These are phyloP conservation scores for Erebia ligea DNA, from an alignment of 2,888 invertebrate species.

Conservation along the genomic window DNA sequence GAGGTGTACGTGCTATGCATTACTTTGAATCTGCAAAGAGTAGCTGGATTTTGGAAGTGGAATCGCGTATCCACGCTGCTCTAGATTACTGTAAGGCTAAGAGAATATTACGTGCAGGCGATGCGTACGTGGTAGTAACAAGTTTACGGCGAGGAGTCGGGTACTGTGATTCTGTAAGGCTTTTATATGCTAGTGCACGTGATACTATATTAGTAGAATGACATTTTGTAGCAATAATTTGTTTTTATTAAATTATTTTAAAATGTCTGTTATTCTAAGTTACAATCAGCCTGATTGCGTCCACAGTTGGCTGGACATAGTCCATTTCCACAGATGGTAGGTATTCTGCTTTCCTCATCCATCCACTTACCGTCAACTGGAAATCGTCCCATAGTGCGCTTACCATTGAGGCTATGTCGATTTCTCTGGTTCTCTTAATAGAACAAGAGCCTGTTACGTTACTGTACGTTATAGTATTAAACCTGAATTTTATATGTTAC, in stretches of 20 bases:
- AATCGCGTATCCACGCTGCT: conserved; percentile 65
- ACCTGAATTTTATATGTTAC: too few relatives aligned
- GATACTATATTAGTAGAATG: conserved; percentile 52
- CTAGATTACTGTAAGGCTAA: conserved; percentile 77
- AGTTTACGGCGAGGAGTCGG: conserved; percentile 70
- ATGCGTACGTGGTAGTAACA: conserved; percentile 70
- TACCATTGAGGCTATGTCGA: too few relatives aligned
- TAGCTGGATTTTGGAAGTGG: conserved; percentile 67
- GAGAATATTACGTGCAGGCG: conserved; percentile 66
- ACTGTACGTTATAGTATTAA: too few relatives aligned
- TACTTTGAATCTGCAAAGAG: conserved; percentile 69
- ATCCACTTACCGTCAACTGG: too few relatives aligned
- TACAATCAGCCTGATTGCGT: background rate
- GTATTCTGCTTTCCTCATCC: too few relatives aligned
- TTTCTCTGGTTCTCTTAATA: too few relatives aligned
- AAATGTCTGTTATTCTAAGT: background rate
- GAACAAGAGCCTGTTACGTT: too few relatives aligned
- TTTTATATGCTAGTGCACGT: conserved; percentile 70
- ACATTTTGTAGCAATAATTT: conserved; percentile 7
- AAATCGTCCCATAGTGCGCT: too few relatives aligned
- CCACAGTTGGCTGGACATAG: too few relatives aligned
- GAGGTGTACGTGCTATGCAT: conserved; percentile 79
- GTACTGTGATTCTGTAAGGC: conserved; percentile 69
- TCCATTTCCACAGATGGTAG: too few relatives aligned
- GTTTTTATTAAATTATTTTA: background rate